A percentile compares a stretch with the other conserved stretches of the same genome.
These are phyloP conservation scores for Philopotamus ludificatus DNA, from an alignment of 1,140 invertebrate species.

Conservation along the genomic window DNA sequence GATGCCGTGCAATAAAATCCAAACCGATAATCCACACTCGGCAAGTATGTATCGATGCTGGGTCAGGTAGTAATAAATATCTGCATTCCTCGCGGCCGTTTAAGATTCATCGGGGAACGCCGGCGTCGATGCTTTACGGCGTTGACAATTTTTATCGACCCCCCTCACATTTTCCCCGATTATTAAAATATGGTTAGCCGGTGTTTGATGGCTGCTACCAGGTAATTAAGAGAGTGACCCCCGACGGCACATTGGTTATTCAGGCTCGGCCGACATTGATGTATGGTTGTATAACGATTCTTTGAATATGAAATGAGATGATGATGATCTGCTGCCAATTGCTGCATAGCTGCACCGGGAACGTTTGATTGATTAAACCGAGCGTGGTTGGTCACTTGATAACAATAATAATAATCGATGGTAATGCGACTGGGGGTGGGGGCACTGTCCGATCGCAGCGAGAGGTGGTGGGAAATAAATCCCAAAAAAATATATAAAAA, in stretches of 20 bases:
- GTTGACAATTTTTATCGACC: neutral
- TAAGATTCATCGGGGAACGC: neutral
- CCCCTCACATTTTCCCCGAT: neutral
- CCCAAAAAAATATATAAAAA: too few relatives aligned
- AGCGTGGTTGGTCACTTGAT: too few relatives aligned
- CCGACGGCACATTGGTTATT: slow-evolving; percentile 37
- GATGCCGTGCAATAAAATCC: neutral
- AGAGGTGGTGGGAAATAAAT: too few relatives aligned
- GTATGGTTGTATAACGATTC: slow-evolving; percentile 39
- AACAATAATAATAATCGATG: too few relatives aligned
- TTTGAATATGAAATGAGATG: slow-evolving; percentile 31
- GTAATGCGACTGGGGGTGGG: too few relatives aligned
- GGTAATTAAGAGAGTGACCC: slow-evolving; percentile 37
- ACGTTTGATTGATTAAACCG: neutral
- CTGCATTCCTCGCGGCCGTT: neutral
- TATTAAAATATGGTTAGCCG: too few relatives aligned
- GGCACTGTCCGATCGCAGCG: too few relatives aligned
- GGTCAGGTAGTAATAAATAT: neutral
- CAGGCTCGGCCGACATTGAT: slow-evolving; percentile 36
- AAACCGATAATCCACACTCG: neutral
- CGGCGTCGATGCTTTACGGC: neutral
- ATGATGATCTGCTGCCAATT: slow-evolving; percentile 12
- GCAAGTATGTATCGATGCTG: neutral
- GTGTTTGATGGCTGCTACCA: slow-evolving; percentile 20
- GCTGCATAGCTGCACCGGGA: neutral